phyloP scores from a whole-genome alignment of 2,888 invertebrate genomes.

The Drosophila borealis region DNA sequence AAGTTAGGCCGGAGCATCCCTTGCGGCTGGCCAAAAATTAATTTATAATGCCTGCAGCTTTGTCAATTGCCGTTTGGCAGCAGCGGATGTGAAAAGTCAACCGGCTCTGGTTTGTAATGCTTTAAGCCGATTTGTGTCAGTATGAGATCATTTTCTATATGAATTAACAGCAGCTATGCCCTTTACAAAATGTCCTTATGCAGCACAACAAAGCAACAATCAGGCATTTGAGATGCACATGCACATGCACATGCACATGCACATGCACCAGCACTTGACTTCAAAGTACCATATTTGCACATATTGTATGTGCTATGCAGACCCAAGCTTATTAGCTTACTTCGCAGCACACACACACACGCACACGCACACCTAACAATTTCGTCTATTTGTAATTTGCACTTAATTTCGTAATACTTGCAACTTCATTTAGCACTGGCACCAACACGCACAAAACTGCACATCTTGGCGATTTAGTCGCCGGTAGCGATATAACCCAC shows the following conservation, averaged over 20 bases:
- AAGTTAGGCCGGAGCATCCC: slow-evolving; percentile 11
- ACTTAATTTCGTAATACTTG: slow-evolving; percentile 40
- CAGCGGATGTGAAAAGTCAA: slow-evolving; percentile 58
- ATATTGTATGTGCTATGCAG: not conserved
- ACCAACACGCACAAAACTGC: slow-evolving; percentile 81
- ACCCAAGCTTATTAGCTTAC: slow-evolving; percentile 7
- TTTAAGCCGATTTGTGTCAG: slow-evolving; percentile 71
- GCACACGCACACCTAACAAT: not conserved
- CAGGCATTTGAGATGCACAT: slow-evolving; percentile 32
- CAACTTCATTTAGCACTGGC: slow-evolving; percentile 77
- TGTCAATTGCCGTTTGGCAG: slow-evolving; percentile 40
- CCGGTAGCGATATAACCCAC: slow-evolving; percentile 81
- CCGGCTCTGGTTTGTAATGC: slow-evolving; percentile 41
- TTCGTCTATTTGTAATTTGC: slow-evolving; percentile 15
- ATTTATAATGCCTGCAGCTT: slow-evolving; percentile 55
- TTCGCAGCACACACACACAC: slow-evolving; percentile 1
- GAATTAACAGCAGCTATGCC: slow-evolving; percentile 43
- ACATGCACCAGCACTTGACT: slow-evolving; percentile 13
- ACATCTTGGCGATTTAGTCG: slow-evolving; percentile 77
- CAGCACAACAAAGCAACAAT: slow-evolving; percentile 25
- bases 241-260: slow-evolving; percentile 23
- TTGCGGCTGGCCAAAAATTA: slow-evolving; percentile 35
- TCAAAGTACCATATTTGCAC: no score
- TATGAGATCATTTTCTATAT: slow-evolving; percentile 50
- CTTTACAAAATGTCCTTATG: slow-evolving; percentile 37